A percentile compares a stretch with the other conserved stretches of the same genome.
These are phyloP conservation scores for Alethe castanea DNA, from an alignment of 2,113 vertebrate species.

Conservation along the genomic window DNA sequence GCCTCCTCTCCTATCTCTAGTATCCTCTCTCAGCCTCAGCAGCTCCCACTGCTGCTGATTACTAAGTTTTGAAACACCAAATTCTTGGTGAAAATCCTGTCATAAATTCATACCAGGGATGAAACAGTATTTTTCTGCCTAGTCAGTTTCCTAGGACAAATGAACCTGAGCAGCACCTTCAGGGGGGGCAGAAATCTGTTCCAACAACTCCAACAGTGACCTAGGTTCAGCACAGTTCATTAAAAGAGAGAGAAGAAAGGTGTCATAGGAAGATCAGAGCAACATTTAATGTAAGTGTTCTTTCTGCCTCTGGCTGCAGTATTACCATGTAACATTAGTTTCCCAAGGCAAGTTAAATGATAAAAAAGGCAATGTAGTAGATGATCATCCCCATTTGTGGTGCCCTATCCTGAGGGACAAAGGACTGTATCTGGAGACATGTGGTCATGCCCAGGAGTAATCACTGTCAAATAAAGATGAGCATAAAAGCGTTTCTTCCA, in stretches of 20 bases:
- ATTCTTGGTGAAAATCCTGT: background rate
- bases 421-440: background rate
- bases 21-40: background rate
- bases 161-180: background rate
- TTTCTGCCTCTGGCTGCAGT: background rate
- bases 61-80: background rate
- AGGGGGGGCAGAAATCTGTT: background rate
- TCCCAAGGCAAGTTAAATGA: background rate
- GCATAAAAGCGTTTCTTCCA: background rate
- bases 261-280: background rate
- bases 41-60: background rate
- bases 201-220: background rate
- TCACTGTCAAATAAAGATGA: background rate
- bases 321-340: background rate
- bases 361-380: background rate
- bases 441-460: background rate
- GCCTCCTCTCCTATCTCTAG: background rate
- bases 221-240: background rate
- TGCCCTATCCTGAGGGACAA: background rate
- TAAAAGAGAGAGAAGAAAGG: background rate
- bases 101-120: background rate
- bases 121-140: background rate
- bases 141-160: background rate
- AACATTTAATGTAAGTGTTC: background rate
- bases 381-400: background rate